Conservation (phyloP, 2,888 invertebrate species). For the Cryptosula pallasiana region DNA sequence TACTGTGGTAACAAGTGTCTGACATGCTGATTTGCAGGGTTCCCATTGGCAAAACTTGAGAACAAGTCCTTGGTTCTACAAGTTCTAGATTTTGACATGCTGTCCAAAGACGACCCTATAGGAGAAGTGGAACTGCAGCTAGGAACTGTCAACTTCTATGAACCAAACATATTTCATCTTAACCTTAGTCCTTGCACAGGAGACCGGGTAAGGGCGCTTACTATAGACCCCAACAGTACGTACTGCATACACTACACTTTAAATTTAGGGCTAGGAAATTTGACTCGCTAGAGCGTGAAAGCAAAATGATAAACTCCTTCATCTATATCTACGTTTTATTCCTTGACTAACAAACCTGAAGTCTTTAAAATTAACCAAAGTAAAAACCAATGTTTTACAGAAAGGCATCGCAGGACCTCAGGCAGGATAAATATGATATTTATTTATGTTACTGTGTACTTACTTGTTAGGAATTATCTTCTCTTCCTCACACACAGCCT, state of each 20-base stretch:
- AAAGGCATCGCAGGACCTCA: conserved; percentile 7
- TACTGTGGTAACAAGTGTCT: too few species aligned
- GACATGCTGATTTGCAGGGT: too few species aligned
- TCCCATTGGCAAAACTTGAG: conserved; percentile 50
- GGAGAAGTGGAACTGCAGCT: conserved; percentile 46
- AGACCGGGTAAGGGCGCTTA: conserved; percentile 23
- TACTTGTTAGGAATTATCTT: neutral
- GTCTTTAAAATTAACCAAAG: too few species aligned
- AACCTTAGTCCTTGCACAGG: conserved; percentile 21
- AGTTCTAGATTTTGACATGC: conserved; percentile 51
- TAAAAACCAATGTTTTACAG: neutral
- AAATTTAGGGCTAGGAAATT: too few species aligned
- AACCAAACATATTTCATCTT: conserved; percentile 26
- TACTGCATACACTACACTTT: too few species aligned
- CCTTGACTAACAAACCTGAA: too few species aligned
- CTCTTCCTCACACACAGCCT: neutral
- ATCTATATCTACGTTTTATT: too few species aligned
- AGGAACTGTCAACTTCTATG: conserved; percentile 45
- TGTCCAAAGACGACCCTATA: conserved; percentile 48
- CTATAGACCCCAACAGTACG: conserved; percentile 16
- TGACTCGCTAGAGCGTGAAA: too few species aligned
- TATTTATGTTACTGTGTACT: neutral
- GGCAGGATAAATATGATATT: neutral
- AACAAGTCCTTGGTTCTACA: conserved; percentile 50
- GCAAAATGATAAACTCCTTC: too few species aligned